Evolutionary conservation across 2,797 vertebrate species (phyloP).

Genomic region (Gorsachius magnificus): DNA sequence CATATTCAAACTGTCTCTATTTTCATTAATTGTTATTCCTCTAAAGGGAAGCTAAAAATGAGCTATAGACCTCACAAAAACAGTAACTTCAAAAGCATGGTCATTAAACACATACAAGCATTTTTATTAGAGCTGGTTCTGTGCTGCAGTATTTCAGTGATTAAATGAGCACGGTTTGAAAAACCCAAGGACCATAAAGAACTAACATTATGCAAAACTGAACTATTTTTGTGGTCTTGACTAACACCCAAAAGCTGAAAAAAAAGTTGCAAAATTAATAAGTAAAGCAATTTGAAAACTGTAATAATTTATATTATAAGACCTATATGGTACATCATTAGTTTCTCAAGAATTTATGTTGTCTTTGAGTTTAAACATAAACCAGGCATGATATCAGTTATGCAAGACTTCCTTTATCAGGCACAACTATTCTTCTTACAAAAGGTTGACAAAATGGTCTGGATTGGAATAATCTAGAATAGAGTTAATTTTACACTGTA

Average conservation of each 20-base stretch:
- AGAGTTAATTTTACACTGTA: background rate
- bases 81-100: background rate
- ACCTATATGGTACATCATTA: background rate
- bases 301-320: background rate
- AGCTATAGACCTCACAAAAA: slow-evolving; percentile 1
- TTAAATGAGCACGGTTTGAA: background rate
- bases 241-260: background rate
- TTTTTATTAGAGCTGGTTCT: background rate
- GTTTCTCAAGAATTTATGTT: background rate
- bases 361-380: background rate
- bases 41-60: background rate
- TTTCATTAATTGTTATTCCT: slow-evolving; percentile 1
- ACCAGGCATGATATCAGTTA: background rate
- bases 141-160: background rate
- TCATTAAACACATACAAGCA: slow-evolving; percentile 17
- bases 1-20: background rate
- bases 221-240: background rate
- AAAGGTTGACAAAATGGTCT: background rate
- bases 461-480: background rate
- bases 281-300: background rate
- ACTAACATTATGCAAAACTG: background rate
- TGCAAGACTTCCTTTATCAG: background rate
- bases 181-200: background rate
- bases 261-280: background rate
- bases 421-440: background rate